These are phyloP conservation scores for Stenchaetothrips biformis DNA, from an alignment of 2,888 invertebrate genomes.

Conservation along the genomic window DNA sequence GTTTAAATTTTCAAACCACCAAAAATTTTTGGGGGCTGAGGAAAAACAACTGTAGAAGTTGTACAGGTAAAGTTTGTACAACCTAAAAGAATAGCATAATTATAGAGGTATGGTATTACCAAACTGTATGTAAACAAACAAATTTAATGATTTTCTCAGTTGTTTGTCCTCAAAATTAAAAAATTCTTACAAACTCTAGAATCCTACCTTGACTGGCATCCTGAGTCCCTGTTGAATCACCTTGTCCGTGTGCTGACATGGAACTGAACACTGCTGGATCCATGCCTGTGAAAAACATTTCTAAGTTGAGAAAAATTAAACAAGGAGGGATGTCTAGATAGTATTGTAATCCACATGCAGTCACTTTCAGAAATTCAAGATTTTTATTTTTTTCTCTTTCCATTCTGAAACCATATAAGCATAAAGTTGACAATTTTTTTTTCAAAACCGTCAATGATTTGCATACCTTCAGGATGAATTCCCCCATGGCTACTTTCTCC, in stretches of 20 bases:
- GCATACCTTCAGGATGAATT: background rate
- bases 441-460: background rate
- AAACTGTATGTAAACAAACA: background rate
- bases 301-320: background rate
- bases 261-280: constrained; percentile 30
- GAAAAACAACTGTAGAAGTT: too few species aligned
- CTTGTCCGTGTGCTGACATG: constrained; percentile 33
- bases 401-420: too few species aligned
- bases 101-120: background rate
- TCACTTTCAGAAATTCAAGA: too few species aligned
- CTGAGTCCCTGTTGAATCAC: constrained; percentile 36
- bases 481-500: background rate
- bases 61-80: too few species aligned
- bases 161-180: background rate
- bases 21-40: background rate
- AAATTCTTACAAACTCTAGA: background rate
- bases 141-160: background rate
- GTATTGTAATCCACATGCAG: too few species aligned
- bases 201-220: constrained; percentile 37
- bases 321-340: background rate
- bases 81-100: too few species aligned
- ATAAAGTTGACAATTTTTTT: background rate
- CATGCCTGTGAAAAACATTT: constrained; percentile 22
- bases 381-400: too few species aligned
- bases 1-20: background rate